phyloP scores from a whole-genome alignment of 2,113 vertebrate species.

The Lampris incognitus region DNA sequence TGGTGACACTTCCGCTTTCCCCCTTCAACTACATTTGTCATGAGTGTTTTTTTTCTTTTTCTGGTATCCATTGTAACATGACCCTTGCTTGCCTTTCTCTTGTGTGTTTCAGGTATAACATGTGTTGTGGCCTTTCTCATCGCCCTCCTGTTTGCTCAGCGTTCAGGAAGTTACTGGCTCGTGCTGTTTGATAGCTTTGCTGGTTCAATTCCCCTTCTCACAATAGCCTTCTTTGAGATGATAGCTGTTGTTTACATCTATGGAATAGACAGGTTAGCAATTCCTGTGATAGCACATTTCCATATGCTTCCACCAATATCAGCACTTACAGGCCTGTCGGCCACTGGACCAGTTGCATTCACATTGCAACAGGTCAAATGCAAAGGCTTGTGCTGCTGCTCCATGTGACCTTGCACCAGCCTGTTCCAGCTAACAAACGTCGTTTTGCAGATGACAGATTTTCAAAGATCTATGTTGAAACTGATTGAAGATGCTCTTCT shows the following conservation, averaged over 20 bases:
- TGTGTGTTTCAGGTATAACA: conserved; percentile 82
- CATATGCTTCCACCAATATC: not conserved
- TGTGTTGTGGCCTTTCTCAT: conserved; percentile 85
- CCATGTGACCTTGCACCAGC: too few relatives aligned
- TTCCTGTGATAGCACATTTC: not conserved
- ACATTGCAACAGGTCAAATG: too few relatives aligned
- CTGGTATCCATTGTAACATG: not conserved
- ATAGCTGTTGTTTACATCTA: conserved; percentile 90
- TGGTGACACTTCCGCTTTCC: conserved; percentile 71
- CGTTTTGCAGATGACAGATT: too few relatives aligned
- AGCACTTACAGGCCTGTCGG: too few relatives aligned
- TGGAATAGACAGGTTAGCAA: conserved; percentile 88
- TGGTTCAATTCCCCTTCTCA: conserved; percentile 91
- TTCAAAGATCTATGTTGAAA: not conserved
- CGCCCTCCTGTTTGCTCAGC: conserved; percentile 88
- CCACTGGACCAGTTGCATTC: too few relatives aligned
- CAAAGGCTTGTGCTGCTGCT: too few relatives aligned
- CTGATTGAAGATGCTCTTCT: not conserved
- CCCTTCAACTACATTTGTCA: not conserved
- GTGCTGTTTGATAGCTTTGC: conserved; percentile 90
- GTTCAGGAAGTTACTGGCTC: conserved; percentile 94
- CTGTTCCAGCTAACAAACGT: too few relatives aligned
- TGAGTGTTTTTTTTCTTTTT: not conserved
- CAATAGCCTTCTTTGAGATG: conserved; percentile 92
- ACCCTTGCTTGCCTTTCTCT: not conserved